A percentile compares a stretch with the other conserved stretches of the same genome.
phyloP scores from a whole-genome alignment of 2,888 invertebrate species.

The Drosophila ustulata region DNA sequence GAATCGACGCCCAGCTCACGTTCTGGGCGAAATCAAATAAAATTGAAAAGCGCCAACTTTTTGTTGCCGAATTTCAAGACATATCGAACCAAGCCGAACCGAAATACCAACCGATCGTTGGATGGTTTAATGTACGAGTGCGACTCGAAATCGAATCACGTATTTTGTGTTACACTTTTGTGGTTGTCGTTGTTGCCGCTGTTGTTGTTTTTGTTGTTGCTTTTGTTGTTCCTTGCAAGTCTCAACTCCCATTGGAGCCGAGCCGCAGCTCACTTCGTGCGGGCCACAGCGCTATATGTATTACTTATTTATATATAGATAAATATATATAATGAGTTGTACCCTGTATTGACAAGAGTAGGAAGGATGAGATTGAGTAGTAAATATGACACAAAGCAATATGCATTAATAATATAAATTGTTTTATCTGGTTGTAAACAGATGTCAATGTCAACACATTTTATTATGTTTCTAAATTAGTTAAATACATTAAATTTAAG shows the following conservation, averaged over 20 bases:
- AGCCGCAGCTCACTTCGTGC: conserved; percentile 67
- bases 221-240: conserved; percentile 11
- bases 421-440: no score
- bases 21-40: conserved; percentile 71
- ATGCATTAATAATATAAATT: no score
- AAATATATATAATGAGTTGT: conserved; percentile 14
- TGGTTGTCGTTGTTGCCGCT: conserved; percentile 51
- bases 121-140: conserved; percentile 42
- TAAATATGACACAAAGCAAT: no score
- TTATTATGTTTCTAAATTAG: no score
- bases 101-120: conserved; percentile 27
- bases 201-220: conserved; percentile 15
- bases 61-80: conserved; percentile 29
- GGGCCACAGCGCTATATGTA: conserved; percentile 27
- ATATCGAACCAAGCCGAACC: conserved; percentile 6
- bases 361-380: background rate
- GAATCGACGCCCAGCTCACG: conserved; percentile 79
- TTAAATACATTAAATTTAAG: no score
- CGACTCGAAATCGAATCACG: conserved; percentile 72
- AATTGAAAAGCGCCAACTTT: conserved; percentile 60
- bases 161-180: conserved; percentile 80
- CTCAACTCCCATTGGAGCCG: conserved; percentile 31
- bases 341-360: conserved; percentile 1
- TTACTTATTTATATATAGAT: conserved; percentile 11
- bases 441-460: no score